Evolutionary conservation across 2,797 vertebrate species (phyloP).

Genomic region (Neosilurus hyrtlii): DNA sequence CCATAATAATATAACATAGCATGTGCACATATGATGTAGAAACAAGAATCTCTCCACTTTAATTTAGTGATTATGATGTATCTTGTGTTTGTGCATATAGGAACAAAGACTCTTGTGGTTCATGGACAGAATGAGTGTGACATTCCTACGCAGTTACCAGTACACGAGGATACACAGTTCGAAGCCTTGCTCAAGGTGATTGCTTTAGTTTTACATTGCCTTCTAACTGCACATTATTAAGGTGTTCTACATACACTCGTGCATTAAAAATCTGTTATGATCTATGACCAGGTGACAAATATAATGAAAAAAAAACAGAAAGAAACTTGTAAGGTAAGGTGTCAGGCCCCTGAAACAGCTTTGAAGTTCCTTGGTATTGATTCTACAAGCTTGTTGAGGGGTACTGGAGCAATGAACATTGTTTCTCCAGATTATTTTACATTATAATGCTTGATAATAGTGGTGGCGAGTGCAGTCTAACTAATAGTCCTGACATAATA

Average conservation of each 20-base stretch:
- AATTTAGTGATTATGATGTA: background rate
- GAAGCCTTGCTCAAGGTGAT: constrained; percentile 93
- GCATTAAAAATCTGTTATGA: background rate
- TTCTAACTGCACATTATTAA: background rate
- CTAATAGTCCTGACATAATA: no score
- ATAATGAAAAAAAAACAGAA: background rate
- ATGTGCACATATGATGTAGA: no score
- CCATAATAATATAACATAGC: background rate
- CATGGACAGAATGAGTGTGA: constrained; percentile 99
- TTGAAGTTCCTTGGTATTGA: background rate
- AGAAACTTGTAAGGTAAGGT: background rate
- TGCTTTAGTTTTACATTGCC: background rate
- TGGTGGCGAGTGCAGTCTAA: background rate
- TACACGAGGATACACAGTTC: constrained; percentile 98
- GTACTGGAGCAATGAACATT: background rate
- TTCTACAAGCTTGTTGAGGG: background rate
- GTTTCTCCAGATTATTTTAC: background rate
- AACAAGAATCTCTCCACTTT: background rate
- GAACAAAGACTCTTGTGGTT: constrained; percentile 96
- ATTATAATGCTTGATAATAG: background rate
- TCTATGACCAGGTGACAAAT: background rate
- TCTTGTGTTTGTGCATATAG: constrained; percentile 63
- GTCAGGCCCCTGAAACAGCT: background rate
- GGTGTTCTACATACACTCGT: background rate
- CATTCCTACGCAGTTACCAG: constrained; percentile 97